These are phyloP conservation scores for Anthopleura sola DNA, from an alignment of 64 coral and sea anemone genomes.

Conservation along the genomic window DNA sequence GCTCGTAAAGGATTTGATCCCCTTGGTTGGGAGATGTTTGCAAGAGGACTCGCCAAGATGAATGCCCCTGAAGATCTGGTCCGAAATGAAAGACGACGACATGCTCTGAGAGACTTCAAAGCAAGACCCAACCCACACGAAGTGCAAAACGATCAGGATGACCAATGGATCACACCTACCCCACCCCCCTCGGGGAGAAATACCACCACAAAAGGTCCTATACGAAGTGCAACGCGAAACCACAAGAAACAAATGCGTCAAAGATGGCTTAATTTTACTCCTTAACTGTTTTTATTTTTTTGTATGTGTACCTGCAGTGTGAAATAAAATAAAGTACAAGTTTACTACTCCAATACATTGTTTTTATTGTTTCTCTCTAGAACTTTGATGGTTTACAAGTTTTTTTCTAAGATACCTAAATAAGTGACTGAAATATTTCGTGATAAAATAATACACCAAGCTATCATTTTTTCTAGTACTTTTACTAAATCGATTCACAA, in stretches of 20 bases:
- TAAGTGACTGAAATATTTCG: background rate
- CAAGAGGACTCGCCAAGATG: constrained; percentile 39
- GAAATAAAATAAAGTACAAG: background rate
- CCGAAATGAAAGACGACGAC: constrained; percentile 49
- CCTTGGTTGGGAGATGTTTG: constrained; percentile 46
- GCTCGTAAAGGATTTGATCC: constrained; percentile 56
- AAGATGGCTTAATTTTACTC: background rate
- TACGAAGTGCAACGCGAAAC: background rate
- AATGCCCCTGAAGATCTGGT: constrained; percentile 54
- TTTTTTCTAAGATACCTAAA: background rate
- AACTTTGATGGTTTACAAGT: background rate
- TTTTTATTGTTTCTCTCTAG: background rate
- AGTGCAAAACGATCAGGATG: background rate
- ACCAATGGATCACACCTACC: background rate
- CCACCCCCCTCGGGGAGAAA: background rate
- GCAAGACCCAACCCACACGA: constrained; percentile 1
- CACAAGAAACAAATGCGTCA: background rate
- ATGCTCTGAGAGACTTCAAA: constrained; percentile 46
- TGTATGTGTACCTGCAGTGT: background rate
- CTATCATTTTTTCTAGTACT: background rate
- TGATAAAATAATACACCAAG: constrained; percentile 1
- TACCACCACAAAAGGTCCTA: background rate
- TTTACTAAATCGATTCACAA: constrained; percentile 1
- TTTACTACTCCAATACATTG: background rate
- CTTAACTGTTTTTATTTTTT: background rate